Evolutionary conservation across 53 echinoderm and acorn worm genomes (phyloP), one percentile per base, ranked within the genome.

Genomic region (Echinometra lucunter): DNA sequence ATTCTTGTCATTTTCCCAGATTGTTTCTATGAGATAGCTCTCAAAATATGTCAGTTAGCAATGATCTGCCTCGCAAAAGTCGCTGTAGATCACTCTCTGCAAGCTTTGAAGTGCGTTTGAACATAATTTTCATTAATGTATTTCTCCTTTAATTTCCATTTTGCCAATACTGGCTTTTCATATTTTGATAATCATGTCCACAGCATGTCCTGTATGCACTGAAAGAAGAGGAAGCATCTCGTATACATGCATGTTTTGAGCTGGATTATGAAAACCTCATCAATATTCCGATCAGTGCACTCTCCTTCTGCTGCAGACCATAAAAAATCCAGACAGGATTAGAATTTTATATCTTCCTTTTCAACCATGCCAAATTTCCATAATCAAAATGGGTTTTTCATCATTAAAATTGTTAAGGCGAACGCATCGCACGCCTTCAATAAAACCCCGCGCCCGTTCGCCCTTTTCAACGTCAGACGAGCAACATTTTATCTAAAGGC

Each of bases 381-480:
- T 81, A 81, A 81, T 81, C 81, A 81, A 81, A 81, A 81, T 81
- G 81, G 81, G 44, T 81, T 81, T 81, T 81, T 42, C 81, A 81
- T 81, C 81, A 81, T 81, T 81, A 81, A 81, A 81, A 81, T 81
- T 81, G 81, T 44, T 40, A 6, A 81, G 44, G 44, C 40, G 23
- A 81, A 44, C 40, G 81, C 81, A 42, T 42, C 28, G 44, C 81
- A 23, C 10, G 21, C 81, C 44, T 21, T 81, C 44, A 42, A 81
- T 81, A 81, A 81, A 81, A 81, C 23, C 32, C 16, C 25, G 44
- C 6, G 44, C 81, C 23, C 81, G 44, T 23, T 42, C 81, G 9
- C 40, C 40, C 44, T 18, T 21, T 74, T 3, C 42, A 81, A 19
- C 44, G 23, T 42, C 81, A 23, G 17, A 19, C 81, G 81, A 81